A percentile compares a stretch with the other conserved stretches of the same genome.
Evolutionary conservation across 2,797 vertebrate genomes (phyloP).

Genomic region (Mormyrops attenuatus): DNA sequence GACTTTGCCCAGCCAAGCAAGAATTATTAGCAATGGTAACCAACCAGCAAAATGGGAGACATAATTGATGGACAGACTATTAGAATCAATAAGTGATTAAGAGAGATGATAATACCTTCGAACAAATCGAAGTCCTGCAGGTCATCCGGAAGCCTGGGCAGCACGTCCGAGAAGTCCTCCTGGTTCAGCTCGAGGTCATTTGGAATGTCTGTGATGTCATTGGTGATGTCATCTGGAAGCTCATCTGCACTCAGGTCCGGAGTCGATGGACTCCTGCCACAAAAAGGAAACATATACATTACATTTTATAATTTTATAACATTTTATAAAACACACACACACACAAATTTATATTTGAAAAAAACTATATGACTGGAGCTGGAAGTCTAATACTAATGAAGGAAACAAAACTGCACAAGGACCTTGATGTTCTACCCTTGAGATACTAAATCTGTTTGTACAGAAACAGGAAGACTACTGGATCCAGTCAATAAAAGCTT

Average conservation of each 20-base stretch:
- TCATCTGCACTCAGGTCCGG: constrained; percentile 95
- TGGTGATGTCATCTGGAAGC: constrained; percentile 97
- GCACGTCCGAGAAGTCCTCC: constrained; percentile 95
- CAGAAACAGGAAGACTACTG: background rate
- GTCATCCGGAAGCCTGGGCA: constrained; percentile 91
- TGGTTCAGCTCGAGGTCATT: constrained; percentile 98
- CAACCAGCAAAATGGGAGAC: background rate
- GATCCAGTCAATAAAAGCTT: background rate
- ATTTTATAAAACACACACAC: too few species aligned
- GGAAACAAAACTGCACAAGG: background rate
- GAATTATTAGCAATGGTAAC: background rate
- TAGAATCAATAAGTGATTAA: background rate
- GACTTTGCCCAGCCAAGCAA: background rate
- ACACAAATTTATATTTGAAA: background rate
- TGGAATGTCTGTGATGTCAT: constrained; percentile 98
- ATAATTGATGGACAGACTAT: background rate
- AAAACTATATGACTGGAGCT: background rate
- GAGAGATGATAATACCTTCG: constrained; percentile 73
- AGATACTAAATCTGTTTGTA: background rate
- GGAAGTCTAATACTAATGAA: background rate
- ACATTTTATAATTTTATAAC: too few species aligned
- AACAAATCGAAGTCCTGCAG: constrained; percentile 98
- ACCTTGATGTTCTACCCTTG: background rate
- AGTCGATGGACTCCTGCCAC: constrained; percentile 83
- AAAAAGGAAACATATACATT: background rate